phyloP scores from a whole-genome alignment of 2,888 invertebrate species.

The Sepiola atlantica region DNA sequence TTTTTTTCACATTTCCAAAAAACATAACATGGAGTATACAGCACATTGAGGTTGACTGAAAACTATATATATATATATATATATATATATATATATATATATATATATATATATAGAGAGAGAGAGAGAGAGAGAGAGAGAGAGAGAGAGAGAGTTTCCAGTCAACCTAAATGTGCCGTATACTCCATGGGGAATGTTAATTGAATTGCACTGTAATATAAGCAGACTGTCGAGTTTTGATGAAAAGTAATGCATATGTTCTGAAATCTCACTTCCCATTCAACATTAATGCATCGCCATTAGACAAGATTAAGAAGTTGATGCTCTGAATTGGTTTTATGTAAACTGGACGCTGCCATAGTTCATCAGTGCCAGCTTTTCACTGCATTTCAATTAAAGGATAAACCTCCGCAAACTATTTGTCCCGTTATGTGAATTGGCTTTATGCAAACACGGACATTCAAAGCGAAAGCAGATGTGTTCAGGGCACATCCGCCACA shows the following conservation, averaged over 20 bases:
- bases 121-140: too few species aligned
- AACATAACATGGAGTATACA: too few species aligned
- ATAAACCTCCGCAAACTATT: not conserved
- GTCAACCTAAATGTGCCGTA: not conserved
- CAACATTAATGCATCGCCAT: conserved; percentile 32
- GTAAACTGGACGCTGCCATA: not conserved
- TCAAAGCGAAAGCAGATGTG: not conserved
- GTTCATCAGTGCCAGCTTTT: conserved; percentile 12
- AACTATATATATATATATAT: not conserved
- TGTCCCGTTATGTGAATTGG: not conserved
- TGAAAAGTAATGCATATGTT: not conserved
- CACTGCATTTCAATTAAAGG: not conserved
- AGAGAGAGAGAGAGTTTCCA: not conserved
- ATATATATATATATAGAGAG: not conserved
- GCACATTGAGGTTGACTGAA: too few species aligned
- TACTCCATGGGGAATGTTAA: not conserved
- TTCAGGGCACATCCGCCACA: not conserved
- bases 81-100: not conserved
- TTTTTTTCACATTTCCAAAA: too few species aligned
- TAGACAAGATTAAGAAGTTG: conserved; percentile 32
- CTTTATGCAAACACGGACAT: not conserved
- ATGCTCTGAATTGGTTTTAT: conserved; percentile 1
- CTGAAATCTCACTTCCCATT: not conserved
- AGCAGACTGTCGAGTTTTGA: not conserved
- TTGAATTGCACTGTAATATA: not conserved